Conservation (phyloP, 2,888 invertebrate species). For the Dione juno region DNA sequence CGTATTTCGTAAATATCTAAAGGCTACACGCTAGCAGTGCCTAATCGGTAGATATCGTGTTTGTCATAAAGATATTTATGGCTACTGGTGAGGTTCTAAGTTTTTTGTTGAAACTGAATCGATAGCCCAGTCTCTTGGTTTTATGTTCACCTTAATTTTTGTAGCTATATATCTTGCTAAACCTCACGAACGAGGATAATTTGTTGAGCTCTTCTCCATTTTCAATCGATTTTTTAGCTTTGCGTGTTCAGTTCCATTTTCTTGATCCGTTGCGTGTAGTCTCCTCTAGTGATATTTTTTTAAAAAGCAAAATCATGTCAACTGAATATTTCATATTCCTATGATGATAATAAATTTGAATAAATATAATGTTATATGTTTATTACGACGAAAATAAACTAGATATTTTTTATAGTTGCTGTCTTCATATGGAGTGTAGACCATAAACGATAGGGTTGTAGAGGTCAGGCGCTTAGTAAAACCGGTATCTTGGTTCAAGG, state of each 20-base stretch:
- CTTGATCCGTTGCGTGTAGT: not conserved
- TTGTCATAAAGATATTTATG: slow-evolving; percentile 39
- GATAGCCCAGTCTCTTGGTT: not conserved
- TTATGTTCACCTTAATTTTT: not conserved
- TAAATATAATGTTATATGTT: slow-evolving; percentile 21
- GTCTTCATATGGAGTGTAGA: slow-evolving; percentile 35
- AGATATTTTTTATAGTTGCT: slow-evolving; percentile 30
- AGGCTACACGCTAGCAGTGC: slow-evolving; percentile 41
- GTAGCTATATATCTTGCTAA: not conserved
- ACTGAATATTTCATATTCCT: slow-evolving; percentile 7
- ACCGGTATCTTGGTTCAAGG: slow-evolving; percentile 43
- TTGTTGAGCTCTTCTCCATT: not conserved
- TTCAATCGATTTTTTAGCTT: not conserved
- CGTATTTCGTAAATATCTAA: slow-evolving; percentile 33
- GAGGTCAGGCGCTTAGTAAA: slow-evolving; percentile 40
- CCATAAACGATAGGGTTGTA: slow-evolving; percentile 41
- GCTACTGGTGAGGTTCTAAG: slow-evolving; percentile 1
- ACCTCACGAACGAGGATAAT: not conserved
- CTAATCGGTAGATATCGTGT: slow-evolving; percentile 35
- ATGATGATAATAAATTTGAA: slow-evolving; percentile 27
- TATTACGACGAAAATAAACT: slow-evolving; percentile 5
- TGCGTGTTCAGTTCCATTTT: not conserved
- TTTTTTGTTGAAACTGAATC: slow-evolving; percentile 17
- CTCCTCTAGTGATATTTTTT: not conserved
- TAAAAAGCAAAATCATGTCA: not conserved